Conservation (phyloP, 1,140 invertebrate genomes). For the Brachionus plicatilis region DNA sequence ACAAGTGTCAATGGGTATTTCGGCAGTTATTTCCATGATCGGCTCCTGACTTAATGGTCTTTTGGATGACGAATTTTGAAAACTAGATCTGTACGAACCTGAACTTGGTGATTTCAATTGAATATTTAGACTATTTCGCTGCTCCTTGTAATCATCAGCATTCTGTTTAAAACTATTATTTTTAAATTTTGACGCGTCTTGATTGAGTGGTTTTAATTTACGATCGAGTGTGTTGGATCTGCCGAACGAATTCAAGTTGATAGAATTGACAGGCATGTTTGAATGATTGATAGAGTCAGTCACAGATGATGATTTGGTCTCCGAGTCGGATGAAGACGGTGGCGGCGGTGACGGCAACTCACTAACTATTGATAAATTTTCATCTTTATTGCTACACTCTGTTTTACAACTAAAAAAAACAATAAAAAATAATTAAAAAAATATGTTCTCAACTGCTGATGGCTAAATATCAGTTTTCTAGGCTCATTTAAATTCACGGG, state of each 20-base stretch:
- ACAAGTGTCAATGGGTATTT: background rate
- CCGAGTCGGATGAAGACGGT: background rate
- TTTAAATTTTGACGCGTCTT: background rate
- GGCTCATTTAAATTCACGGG: conserved; percentile 31
- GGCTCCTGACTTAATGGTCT: conserved; percentile 11
- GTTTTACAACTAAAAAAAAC: conserved; percentile 16
- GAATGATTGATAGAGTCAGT: conserved; percentile 4
- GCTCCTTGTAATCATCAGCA: background rate
- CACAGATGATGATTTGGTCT: background rate
- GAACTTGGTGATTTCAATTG: conserved; percentile 26
- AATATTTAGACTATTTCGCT: conserved; percentile 28
- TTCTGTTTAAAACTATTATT: background rate
- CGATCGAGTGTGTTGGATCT: conserved; percentile 34
- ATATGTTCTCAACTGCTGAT: background rate
- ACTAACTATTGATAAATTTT: conserved; percentile 20
- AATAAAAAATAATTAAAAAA: conserved; percentile 23
- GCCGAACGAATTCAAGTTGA: conserved; percentile 31
- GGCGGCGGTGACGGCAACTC: background rate
- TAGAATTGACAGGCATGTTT: conserved; percentile 11
- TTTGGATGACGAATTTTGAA: background rate
- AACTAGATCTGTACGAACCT: background rate
- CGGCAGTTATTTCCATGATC: background rate
- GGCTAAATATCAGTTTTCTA: background rate
- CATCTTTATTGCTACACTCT: conserved; percentile 14
- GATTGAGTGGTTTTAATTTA: background rate